Conservation (phyloP, 2,113 vertebrate species). For the Thymallus thymallus region DNA sequence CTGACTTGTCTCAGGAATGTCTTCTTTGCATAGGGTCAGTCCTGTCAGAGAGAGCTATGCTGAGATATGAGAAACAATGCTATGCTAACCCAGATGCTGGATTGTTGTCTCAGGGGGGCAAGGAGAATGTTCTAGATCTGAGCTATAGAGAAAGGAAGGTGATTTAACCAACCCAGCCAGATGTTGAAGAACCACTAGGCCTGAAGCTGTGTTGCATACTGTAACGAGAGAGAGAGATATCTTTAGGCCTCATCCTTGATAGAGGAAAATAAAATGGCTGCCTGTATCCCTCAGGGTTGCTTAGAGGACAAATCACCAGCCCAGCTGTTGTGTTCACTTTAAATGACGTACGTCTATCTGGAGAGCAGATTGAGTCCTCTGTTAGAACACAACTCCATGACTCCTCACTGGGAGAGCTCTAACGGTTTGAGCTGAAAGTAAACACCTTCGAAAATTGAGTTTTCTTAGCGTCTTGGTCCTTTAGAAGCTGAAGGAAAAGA, state of each 20-base stretch:
- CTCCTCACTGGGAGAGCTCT: background rate
- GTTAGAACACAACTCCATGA: constrained; percentile 7
- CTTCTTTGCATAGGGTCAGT: constrained; percentile 43
- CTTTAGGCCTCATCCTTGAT: constrained; percentile 48
- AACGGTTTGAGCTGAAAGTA: background rate
- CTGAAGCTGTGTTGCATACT: constrained; percentile 24
- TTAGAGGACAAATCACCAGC: constrained; percentile 27
- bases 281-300: constrained; percentile 5
- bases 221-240: constrained; percentile 22
- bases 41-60: constrained; percentile 29
- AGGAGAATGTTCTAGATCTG: constrained; percentile 27
- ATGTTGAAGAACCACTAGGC: constrained; percentile 26
- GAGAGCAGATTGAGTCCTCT: too few species aligned
- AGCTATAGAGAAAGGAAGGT: constrained; percentile 25
- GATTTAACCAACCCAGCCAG: constrained; percentile 26
- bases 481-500: constrained; percentile 55
- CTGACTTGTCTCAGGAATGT: constrained; percentile 47
- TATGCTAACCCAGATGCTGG: constrained; percentile 62
- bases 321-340: constrained; percentile 31
- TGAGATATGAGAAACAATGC: constrained; percentile 24
- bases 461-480: constrained; percentile 22
- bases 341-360: too few species aligned
- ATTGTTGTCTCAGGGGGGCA: constrained; percentile 40
- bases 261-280: constrained; percentile 23
- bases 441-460: background rate